Base-by-base conservation (phyloP, 64 coral and sea anemone species). In the Montipora sp. region DNA sequence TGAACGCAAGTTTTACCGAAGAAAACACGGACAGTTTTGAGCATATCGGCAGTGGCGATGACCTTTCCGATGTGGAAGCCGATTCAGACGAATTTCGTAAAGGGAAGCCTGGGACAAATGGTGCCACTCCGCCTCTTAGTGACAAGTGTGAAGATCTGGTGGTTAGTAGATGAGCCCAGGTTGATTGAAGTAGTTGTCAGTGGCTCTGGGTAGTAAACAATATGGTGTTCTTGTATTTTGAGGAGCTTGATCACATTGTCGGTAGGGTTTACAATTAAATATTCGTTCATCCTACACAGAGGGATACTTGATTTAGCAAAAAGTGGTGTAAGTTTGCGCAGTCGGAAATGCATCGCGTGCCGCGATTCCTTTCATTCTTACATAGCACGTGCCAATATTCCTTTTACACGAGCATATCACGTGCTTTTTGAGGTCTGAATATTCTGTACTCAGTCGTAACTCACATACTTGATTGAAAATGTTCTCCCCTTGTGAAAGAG, bases 21-120 rank as follows among this genome's bases (percentile, higher is more conserved):
- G 94, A 91, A 19, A 92, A 92, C 72, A 95, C 93, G 19, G 90
- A 99, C 75, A 99, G 98, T 87, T 99, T 92, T 75, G 98, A 99
- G 88, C 98, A 99, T 45, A 92, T 98, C 18, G 89, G 83, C 50
- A 88, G 94, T 46, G 82, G 61, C 7, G 85, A 89, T 46, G 96
- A 98, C 9, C 83, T 91, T 22, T 96, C 98, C 6, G 98, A 99
- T 73, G 94, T 96, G 27, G 98, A 99, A 43, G 95, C 88, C 45
- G 98, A 87, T 47, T 91, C 92, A 19, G 90, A 97, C 67, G 70
- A 69, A 24, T 85, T 94, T 48, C 76, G n/a, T 18, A 84, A 89
- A 10, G 79, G 87, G 24, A 83, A 49, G 70, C 80, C 48, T 23
- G 51, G 55, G 46, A 47, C 72, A 5, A 67, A 5, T 43, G 88